Evolutionary conservation across 2,113 vertebrate genomes (phyloP), one percentile per base, ranked within the genome.

Genomic region (Cnemophilus loriae): DNA sequence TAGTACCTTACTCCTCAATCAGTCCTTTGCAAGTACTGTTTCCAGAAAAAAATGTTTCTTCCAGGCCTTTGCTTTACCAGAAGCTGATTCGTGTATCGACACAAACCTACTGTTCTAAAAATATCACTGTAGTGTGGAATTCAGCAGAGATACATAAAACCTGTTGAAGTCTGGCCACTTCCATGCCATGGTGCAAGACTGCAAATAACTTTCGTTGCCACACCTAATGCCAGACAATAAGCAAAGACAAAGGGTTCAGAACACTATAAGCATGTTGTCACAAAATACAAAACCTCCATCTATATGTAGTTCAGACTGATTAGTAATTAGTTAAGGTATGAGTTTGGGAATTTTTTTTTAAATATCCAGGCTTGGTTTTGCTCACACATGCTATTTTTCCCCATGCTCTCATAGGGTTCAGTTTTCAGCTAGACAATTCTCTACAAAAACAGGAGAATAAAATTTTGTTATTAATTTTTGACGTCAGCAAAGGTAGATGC

Each of bases 101-200:
- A 37, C 0, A 0, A 92, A 76, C 2, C 9, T 57, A 42, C 42
- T 42, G 20, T 32, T 84, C 65, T 35, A 57, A 73, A 81, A 65
- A 28, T 28, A 57, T 11, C 65, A 23, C 30, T 44, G 1, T 15
- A 61, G 41, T 8, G 20, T 20, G 75, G 60, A 84, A 87, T 37
- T 77, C 69, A 52, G 47, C 30, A 81, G 47, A 44, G 41, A 65
- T 15, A 69, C 0, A 3, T 10, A 86, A 84, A 64, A 84, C 26
- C 19, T 78, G 11, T 15, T 33, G 3, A 82, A 68, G 17, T 59
- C 23, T 50, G 55, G 16, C 32, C 41, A 35, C 13, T 84, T 89
- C 32, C 19, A 15, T 19, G 28, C 16, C 30, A 37, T 0, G 3
- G 24, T 26, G 14, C 64, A 77, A 84, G 16, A 49, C 0, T n/a